Base-by-base conservation (phyloP, 1,140 invertebrate species). In the Holotrichia oblita region DNA sequence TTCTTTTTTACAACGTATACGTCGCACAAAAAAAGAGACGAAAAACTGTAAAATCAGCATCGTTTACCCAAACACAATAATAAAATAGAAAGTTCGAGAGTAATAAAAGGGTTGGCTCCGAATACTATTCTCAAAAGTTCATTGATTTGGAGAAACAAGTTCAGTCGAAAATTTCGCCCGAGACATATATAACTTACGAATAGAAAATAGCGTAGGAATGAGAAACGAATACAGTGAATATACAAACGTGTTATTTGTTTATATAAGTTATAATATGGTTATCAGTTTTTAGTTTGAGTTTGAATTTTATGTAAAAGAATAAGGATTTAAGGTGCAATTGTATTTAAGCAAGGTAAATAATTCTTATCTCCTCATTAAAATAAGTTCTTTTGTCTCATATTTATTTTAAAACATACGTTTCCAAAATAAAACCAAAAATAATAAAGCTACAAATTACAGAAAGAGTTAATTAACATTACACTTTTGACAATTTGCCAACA, bases 41-140 rank as follows among this genome's bases (percentile, higher is more conserved):
- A 69, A 34, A 69, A 69, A 69, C 61, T 69, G 61, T 69, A 69
- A 69, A 69, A 69, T 69, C 61, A 69, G 61, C 61, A 69, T 69
- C 61, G 61, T 69, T 69, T 69, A 27, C 61, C 61, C 61, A 69
- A 69, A 69, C 61, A 69, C 61, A 69, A 34, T 34, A 69, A 69
- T 69, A 69, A 69, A 69, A 69, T 69, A 69, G 61, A 69, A 69
- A 69, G 61, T 69, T 69, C 61, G 22, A 69, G 44, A 48, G 61
- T 69, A 69, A 69, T 69, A 27, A 69, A 69, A 69, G 61, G 61
- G 61, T 69, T 69, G 61, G 61, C 22, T 27, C 61, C 61, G 48
- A 34, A 34, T 34, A 69, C 17, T 69, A 69, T 69, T 69, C 22
- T 69, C 20, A 69, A 69, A 69, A 69, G 61, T 69, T 69, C 61